Conservation (phyloP, 2,797 vertebrate genomes). For the Remorina albescens region DNA sequence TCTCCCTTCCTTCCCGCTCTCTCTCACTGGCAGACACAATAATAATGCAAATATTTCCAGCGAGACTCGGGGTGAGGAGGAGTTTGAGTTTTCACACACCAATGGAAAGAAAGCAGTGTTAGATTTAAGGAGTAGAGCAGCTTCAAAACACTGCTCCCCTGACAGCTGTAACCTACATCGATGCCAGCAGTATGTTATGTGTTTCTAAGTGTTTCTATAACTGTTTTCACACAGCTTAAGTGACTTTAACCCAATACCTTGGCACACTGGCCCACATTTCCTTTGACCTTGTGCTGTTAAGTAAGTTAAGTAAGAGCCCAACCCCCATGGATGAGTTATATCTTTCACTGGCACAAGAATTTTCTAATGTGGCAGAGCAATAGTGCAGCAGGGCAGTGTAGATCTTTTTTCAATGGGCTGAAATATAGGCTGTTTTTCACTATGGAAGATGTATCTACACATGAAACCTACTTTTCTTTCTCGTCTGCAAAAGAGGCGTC, state of each 20-base stretch:
- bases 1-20: background rate
- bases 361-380: constrained; percentile 10
- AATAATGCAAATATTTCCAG: constrained; percentile 61
- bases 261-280: constrained; percentile 35
- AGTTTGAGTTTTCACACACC: constrained; percentile 26
- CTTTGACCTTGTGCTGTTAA: constrained; percentile 25
- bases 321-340: background rate
- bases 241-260: constrained; percentile 10
- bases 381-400: background rate
- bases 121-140: constrained; percentile 30
- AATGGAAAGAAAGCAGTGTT: constrained; percentile 44
- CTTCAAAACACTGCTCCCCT: constrained; percentile 46
- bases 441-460: background rate
- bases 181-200: constrained; percentile 31
- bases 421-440: background rate
- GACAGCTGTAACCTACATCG: constrained; percentile 48
- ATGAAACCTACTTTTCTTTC: background rate
- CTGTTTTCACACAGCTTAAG: constrained; percentile 46
- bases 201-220: constrained; percentile 32
- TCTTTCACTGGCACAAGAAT: constrained; percentile 2
- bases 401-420: background rate
- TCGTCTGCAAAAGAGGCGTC: background rate
- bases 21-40: constrained; percentile 28
- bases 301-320: background rate
- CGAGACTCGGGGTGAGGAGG: constrained; percentile 44